These are phyloP conservation scores for Netelia virgata DNA, from an alignment of 2,888 invertebrate genomes.

Conservation along the genomic window DNA sequence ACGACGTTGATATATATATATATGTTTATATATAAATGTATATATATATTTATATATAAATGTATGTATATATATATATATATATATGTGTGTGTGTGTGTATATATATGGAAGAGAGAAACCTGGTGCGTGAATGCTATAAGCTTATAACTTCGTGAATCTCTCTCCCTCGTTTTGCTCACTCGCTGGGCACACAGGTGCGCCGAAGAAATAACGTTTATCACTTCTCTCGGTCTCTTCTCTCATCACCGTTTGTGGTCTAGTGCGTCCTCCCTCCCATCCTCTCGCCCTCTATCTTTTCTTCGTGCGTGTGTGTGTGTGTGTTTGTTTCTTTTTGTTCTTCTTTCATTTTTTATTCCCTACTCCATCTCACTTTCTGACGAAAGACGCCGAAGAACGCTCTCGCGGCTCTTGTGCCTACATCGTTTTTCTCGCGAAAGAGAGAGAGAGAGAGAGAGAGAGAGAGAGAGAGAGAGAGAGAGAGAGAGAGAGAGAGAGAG, in stretches of 20 bases:
- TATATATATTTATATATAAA: background rate
- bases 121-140: conserved; percentile 53
- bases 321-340: background rate
- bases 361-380: conserved; percentile 9
- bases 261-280: conserved; percentile 33
- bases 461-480: no score
- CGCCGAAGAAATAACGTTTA: conserved; percentile 59
- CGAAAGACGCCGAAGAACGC: background rate
- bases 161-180: conserved; percentile 10
- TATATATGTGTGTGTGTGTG: background rate
- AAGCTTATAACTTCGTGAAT: background rate
- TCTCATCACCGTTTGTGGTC: conserved; percentile 68
- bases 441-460: no score
- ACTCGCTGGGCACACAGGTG: conserved; percentile 54
- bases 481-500: no score
- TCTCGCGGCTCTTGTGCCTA: background rate
- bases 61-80: no score
- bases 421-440: background rate
- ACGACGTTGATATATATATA: conserved; percentile 10
- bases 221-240: conserved; percentile 58
- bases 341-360: background rate
- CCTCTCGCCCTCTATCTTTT: conserved; percentile 17
- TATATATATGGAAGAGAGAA: conserved; percentile 18
- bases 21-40: background rate
- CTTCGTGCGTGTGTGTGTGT: background rate